Evolutionary conservation across 2,797 vertebrate genomes (phyloP), one percentile per base, ranked within the genome.

Genomic region (Tragopan temminckii): DNA sequence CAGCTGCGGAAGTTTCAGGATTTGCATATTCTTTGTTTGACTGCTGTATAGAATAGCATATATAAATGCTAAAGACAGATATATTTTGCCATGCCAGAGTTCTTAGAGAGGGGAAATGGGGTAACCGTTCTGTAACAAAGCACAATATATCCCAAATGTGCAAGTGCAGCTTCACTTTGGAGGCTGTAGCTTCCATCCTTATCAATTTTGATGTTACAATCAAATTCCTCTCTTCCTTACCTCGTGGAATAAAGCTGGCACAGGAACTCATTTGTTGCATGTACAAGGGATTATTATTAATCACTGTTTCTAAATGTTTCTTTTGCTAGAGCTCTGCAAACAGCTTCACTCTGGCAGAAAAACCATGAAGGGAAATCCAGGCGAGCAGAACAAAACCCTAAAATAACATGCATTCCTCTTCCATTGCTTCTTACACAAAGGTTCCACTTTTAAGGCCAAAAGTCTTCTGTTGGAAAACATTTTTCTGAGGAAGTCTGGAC

Each of bases 271-370:
- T 66, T 36, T 61, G 46, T 2, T 74, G 64, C 58, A 53, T 13
- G 16, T 64, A 12, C 63, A 77, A 82, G 38, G 80, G 61, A 82
- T 92, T 93, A 83, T 77, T 80, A 71, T 43, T 67, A 90, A 74
- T 17, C 89, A 85, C 40, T 70, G 36, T 57, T 94, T 64, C 74
- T 88, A 91, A 93, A 78, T 0, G 0, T 72, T 79, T 46, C 5
- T 18, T 82, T 74, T 80, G 78, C 84, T 89, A 48, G 20, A 89
- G 78, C 57, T 93, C 75, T 77, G 84, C 84, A 90, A 90, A 69
- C 36, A 90, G 38, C 74, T 81, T 43, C 70, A n/a, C 46, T 66
- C 74, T 77, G 71, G 84, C 68, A 90, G 86, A 29, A 59, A 77
- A 85, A 74, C 63, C 1, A 0, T 4, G 38, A 80, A 81, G 70